Evolutionary conservation across 2,113 vertebrate species (phyloP).

Genomic region (Atractosteus spatula): DNA sequence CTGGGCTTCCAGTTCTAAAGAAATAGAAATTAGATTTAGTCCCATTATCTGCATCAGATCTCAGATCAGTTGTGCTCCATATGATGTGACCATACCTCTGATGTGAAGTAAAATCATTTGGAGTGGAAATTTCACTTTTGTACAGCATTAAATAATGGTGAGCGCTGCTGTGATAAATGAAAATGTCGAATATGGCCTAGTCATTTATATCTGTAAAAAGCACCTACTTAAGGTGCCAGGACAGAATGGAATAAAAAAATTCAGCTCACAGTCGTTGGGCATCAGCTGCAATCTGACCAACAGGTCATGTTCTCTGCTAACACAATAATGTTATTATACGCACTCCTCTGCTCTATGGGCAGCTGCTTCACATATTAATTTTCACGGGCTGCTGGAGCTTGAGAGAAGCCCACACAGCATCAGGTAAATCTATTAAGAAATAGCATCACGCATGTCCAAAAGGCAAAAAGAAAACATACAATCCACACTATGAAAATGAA

Average conservation of each 20-base stretch:
- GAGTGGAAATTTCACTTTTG: conserved; percentile 24
- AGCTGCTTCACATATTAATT: conserved; percentile 12
- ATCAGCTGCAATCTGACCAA: conserved; percentile 7
- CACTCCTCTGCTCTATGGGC: conserved; percentile 4
- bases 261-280: conserved; percentile 11
- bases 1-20: no score
- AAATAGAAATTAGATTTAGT: no score
- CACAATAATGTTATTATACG: conserved; percentile 10
- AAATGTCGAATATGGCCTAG: conserved; percentile 34
- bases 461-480: no score
- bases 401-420: neutral
- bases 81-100: neutral
- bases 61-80: no score
- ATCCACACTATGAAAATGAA: neutral
- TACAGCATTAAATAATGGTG: conserved; percentile 17
- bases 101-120: conserved; percentile 36
- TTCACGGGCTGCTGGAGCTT: conserved; percentile 15
- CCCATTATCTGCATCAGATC: no score
- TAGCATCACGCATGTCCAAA: neutral
- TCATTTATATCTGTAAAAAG: conserved; percentile 35
- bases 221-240: conserved; percentile 22
- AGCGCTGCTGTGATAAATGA: conserved; percentile 33
- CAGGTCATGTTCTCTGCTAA: conserved; percentile 21
- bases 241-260: conserved; percentile 13
- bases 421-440: conserved; percentile 17